A percentile compares a stretch with the other conserved stretches of the same genome.
These are phyloP conservation scores for Sacculina carcini DNA, from an alignment of 2,888 invertebrate species.

Conservation along the genomic window DNA sequence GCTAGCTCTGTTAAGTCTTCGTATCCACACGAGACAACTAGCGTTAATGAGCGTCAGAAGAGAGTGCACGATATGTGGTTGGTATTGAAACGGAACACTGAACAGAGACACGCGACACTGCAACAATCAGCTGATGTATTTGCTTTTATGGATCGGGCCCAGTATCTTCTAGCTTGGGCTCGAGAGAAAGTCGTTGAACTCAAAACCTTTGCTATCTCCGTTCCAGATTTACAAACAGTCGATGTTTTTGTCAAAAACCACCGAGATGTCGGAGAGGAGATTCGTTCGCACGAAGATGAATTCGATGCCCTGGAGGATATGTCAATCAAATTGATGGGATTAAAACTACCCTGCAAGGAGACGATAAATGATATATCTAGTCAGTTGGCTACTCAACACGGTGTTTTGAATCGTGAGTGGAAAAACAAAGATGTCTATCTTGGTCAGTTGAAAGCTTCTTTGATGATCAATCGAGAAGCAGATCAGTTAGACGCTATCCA, in stretches of 20 bases:
- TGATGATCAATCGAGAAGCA: constrained; percentile 78
- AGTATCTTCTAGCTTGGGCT: too few relatives aligned
- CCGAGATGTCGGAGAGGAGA: constrained; percentile 67
- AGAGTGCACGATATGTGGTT: constrained; percentile 72
- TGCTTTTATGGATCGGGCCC: too few relatives aligned
- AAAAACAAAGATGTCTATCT: constrained; percentile 56
- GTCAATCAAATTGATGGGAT: neutral
- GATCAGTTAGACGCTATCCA: constrained; percentile 90
- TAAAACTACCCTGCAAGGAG: neutral
- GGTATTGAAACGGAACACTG: constrained; percentile 49
- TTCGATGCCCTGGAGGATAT: too few relatives aligned
- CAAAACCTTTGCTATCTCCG: too few relatives aligned
- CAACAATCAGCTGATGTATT: too few relatives aligned
- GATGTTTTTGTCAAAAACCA: constrained; percentile 69
- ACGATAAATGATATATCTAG: too few relatives aligned
- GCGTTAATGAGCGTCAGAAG: constrained; percentile 54
- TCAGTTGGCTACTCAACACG: too few relatives aligned
- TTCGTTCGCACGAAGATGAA: constrained; percentile 52
- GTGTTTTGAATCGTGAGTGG: too few relatives aligned
- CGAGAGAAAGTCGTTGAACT: too few relatives aligned
- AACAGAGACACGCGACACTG: constrained; percentile 49
- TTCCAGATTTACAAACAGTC: constrained; percentile 73
- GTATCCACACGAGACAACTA: constrained; percentile 66
- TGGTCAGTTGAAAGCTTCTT: constrained; percentile 62
- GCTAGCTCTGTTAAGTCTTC: constrained; percentile 73